A percentile compares a stretch with the other conserved stretches of the same genome.
phyloP scores from a whole-genome alignment of 2,888 invertebrate genomes.

The Trichopoda pennipes region DNA sequence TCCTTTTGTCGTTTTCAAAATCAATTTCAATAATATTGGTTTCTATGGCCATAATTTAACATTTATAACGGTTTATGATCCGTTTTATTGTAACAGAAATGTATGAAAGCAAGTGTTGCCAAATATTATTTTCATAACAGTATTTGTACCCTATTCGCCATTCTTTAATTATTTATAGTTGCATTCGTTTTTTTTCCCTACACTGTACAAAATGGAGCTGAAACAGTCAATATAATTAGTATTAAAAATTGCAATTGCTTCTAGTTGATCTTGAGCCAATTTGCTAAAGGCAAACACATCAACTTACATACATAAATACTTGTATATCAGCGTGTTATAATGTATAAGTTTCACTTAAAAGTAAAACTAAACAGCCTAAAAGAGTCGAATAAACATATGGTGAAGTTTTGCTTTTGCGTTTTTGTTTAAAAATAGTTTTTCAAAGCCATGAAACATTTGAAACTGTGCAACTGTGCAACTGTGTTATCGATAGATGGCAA shows the following conservation, averaged over 20 bases:
- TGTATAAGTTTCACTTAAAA: slow-evolving; percentile 37
- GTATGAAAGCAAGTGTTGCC: too few species aligned
- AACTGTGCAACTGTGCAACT: too few species aligned
- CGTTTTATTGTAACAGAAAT: too few species aligned
- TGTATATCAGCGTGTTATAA: slow-evolving; percentile 9
- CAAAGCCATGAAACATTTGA: slow-evolving; percentile 51
- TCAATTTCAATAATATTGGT: too few species aligned
- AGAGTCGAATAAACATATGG: slow-evolving; percentile 59
- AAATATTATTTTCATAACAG: too few species aligned
- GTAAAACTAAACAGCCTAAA: slow-evolving; percentile 47
- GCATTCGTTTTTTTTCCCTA: not conserved
- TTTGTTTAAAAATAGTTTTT: slow-evolving; percentile 4
- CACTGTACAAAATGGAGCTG: slow-evolving; percentile 8
- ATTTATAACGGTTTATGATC: too few species aligned
- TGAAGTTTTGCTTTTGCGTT: slow-evolving; percentile 42
- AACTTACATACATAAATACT: slow-evolving; percentile 23
- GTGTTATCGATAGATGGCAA: slow-evolving; percentile 58
- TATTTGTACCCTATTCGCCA: too few species aligned
- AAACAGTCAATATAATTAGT: not conserved
- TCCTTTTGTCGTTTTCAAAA: too few species aligned
- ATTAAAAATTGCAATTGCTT: slow-evolving; percentile 37
- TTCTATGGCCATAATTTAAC: too few species aligned
- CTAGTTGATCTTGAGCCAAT: slow-evolving; percentile 66
- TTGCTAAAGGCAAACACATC: slow-evolving; percentile 57
- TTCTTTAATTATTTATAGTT: not conserved